Base-by-base conservation (phyloP, 2,797 vertebrate species). In the Typhlichthys subterraneus region DNA sequence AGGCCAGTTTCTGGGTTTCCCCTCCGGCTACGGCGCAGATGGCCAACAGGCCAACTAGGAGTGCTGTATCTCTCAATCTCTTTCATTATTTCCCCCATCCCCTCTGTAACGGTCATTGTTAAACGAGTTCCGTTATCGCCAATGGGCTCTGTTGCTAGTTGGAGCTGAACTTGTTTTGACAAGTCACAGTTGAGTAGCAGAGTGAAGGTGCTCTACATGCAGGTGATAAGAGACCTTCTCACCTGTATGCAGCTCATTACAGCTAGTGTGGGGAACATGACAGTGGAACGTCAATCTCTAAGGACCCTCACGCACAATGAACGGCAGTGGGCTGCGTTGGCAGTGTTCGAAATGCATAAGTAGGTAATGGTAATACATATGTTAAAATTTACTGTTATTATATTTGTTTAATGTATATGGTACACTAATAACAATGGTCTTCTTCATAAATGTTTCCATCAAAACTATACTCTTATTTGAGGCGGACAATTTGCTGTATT, bases 1-100 rank as follows among this genome's bases (percentile, higher is more conserved):
- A 1, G 11, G 49, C 45, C 49, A 1, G 5, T 69, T 75, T 61
- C 29, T 4, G 12, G 45, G 3, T 45, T 59, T 46, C 8, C 54
- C 50, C 45, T 4, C 17, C 12, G 19, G 53, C 13, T 31, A 5
- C 1, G 23, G 33, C 33, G 23, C 23, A 23, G 23, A 23, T 23
- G 23, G 23, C 23, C 3, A 23, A 38, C 6, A 38, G 33, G 33
- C 33, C 33, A 38, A 38, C 33, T 38, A 38, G 8, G 8, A 38
- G 4, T 38, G 33, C 10, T 53, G 12, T 48, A 45, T 48, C 13
- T 14, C 59, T 60, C 3, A 3, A 48, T 23, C 51, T 9, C 17
- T 53, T 17, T 19, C 29, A 17, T 42, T 54, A 3, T 9, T 23
- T 13, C 0, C 1, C 31, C 11, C 1, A 50, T 59, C 50, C 15